Evolutionary conservation across 2,113 vertebrate genomes (phyloP).

Genomic region (Chunga burmeisteri): DNA sequence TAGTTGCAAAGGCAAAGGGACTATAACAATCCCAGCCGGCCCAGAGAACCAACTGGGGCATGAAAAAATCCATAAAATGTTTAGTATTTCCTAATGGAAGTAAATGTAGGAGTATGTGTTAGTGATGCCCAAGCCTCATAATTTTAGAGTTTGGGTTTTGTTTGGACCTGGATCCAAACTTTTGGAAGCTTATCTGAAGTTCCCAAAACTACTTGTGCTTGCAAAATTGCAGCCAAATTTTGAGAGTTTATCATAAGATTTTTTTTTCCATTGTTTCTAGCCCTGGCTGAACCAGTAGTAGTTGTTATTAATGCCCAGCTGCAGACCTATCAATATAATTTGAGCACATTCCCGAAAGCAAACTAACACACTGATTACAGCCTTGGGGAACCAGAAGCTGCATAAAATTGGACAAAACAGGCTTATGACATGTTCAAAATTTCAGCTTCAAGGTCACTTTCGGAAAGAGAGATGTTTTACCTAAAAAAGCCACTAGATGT

Average conservation of each 20-base stretch:
- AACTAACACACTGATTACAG: neutral
- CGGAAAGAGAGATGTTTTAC: neutral
- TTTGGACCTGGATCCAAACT: constrained; percentile 21
- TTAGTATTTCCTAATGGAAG: constrained; percentile 13
- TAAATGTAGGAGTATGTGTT: neutral
- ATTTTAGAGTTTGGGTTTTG: constrained; percentile 13
- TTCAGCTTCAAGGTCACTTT: neutral
- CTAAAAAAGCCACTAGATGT: neutral
- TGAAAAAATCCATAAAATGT: constrained; percentile 43
- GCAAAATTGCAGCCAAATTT: constrained; percentile 8
- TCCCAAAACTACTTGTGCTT: constrained; percentile 9
- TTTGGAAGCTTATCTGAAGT: constrained; percentile 43
- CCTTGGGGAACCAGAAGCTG: neutral
- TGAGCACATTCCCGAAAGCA: neutral
- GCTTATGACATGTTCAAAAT: neutral
- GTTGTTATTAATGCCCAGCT: neutral
- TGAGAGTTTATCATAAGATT: neutral
- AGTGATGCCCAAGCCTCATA: neutral
- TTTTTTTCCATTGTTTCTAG: neutral
- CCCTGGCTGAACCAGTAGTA: neutral
- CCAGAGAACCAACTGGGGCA: neutral
- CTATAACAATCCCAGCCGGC: neutral
- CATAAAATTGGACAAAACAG: neutral
- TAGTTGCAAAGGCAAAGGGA: constrained; percentile 9
- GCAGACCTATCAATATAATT: neutral